A percentile compares a stretch with the other conserved stretches of the same genome.
Conservation (phyloP, 2,113 vertebrate genomes). For the Albula glossodonta region DNA sequence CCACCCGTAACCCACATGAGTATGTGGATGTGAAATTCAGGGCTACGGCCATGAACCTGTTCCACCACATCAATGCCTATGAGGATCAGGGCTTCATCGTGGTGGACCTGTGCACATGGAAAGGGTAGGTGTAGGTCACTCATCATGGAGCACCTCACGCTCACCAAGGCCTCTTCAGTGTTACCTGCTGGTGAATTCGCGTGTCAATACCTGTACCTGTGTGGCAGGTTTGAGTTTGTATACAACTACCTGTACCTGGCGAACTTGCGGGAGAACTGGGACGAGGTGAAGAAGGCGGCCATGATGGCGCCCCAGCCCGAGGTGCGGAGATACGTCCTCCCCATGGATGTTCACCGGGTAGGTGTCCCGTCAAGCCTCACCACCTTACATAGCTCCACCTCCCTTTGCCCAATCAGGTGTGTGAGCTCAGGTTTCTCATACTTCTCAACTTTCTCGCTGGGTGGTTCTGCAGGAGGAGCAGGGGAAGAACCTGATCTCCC, state of each 20-base stretch:
- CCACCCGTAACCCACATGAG: constrained; percentile 84
- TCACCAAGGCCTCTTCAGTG: too few species aligned
- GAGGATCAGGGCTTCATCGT: constrained; percentile 90
- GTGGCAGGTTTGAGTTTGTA: constrained; percentile 90
- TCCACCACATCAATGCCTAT: constrained; percentile 96
- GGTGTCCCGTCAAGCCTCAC: not conserved
- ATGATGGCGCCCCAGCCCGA: constrained; percentile 94
- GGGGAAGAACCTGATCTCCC: constrained; percentile 88
- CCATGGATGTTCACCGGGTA: constrained; percentile 85
- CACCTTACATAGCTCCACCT: not conserved
- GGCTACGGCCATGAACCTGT: constrained; percentile 89
- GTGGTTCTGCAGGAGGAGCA: constrained; percentile 77
- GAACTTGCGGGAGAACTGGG: constrained; percentile 93
- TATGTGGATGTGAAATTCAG: constrained; percentile 91
- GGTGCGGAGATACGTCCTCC: constrained; percentile 91
- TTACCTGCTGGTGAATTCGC: not conserved
- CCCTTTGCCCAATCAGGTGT: too few species aligned
- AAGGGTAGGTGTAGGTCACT: constrained; percentile 74
- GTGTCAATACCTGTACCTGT: not conserved
- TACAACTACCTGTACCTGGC: constrained; percentile 98
- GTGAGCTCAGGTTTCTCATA: too few species aligned
- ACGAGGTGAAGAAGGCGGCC: constrained; percentile 91
- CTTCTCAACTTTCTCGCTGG: too few species aligned
- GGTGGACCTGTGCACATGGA: constrained; percentile 92
- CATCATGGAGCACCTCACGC: not conserved